phyloP scores from a whole-genome alignment of 2,888 invertebrate species.

The Chorisops tibialis region DNA sequence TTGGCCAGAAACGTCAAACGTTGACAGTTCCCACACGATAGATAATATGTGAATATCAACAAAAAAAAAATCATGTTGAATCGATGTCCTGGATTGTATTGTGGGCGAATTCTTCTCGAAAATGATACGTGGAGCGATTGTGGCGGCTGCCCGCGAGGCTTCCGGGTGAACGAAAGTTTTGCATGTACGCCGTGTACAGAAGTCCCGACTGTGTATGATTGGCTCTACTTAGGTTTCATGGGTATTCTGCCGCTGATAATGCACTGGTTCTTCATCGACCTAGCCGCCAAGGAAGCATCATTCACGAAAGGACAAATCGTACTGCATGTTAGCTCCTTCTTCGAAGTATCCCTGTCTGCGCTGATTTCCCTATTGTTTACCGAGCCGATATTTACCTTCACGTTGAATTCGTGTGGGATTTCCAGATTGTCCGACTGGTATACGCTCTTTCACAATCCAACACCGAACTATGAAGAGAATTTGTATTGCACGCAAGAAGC shows the following conservation, averaged over 20 bases:
- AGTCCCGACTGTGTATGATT: conserved; percentile 79
- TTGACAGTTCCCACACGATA: too few species aligned
- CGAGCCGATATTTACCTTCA: conserved; percentile 76
- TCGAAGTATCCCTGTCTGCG: conserved; percentile 76
- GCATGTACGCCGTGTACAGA: conserved; percentile 75
- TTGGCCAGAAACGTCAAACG: too few species aligned
- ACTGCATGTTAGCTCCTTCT: conserved; percentile 76
- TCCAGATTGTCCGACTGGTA: conserved; percentile 92
- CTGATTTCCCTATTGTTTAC: conserved; percentile 73
- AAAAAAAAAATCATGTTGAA: conserved; percentile 22
- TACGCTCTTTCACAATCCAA: conserved; percentile 89
- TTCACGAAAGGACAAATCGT: conserved; percentile 73
- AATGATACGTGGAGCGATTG: conserved; percentile 76
- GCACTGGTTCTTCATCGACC: conserved; percentile 91
- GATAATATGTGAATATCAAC: not conserved
- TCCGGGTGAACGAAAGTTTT: conserved; percentile 65
- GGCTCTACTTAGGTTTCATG: conserved; percentile 96
- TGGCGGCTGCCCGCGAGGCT: conserved; percentile 84
- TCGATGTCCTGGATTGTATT: conserved; percentile 50
- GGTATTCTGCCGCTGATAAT: conserved; percentile 80
- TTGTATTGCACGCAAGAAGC: conserved; percentile 96
- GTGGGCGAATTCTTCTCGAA: conserved; percentile 58
- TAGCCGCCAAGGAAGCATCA: conserved; percentile 69
- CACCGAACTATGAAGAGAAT: conserved; percentile 82
- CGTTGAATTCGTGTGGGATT: conserved; percentile 74